These are phyloP conservation scores for Tupiocoris notatus DNA, from an alignment of 2,888 invertebrate species.

Conservation along the genomic window DNA sequence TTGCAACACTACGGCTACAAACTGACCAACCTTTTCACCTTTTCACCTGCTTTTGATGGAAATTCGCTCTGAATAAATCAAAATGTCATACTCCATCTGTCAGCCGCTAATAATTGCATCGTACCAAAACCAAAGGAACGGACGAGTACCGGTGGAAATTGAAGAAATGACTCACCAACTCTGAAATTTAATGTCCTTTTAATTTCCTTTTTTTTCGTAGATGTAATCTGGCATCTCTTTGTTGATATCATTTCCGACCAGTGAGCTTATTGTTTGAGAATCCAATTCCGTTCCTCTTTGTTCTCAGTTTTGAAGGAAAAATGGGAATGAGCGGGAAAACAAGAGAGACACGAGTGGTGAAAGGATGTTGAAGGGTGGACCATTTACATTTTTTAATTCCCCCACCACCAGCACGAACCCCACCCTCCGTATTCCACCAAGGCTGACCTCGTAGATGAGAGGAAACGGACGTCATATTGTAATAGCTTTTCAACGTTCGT, in stretches of 20 bases:
- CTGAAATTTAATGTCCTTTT: conserved; percentile 30
- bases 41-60: too few species aligned
- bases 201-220: conserved; percentile 18
- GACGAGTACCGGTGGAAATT: too few species aligned
- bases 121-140: too few species aligned
- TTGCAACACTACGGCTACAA: too few species aligned
- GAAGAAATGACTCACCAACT: too few species aligned
- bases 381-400: conserved; percentile 31
- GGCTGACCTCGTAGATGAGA: conserved; percentile 27
- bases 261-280: conserved; percentile 39
- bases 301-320: conserved; percentile 22
- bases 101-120: too few species aligned
- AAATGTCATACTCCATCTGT: too few species aligned
- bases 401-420: background rate
- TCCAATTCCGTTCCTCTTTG: conserved; percentile 40
- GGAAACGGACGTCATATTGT: conserved; percentile 37
- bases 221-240: conserved; percentile 36
- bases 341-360: background rate
- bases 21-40: too few species aligned
- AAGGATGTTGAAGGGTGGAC: background rate
- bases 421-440: background rate
- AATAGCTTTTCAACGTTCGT: conserved; percentile 15
- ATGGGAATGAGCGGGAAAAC: conserved; percentile 13
- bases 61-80: too few species aligned
- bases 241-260: conserved; percentile 42